A percentile compares a stretch with the other conserved stretches of the same genome.
Evolutionary conservation across 1,140 invertebrate species (phyloP).

Genomic region (Drosophila punjabiensis): DNA sequence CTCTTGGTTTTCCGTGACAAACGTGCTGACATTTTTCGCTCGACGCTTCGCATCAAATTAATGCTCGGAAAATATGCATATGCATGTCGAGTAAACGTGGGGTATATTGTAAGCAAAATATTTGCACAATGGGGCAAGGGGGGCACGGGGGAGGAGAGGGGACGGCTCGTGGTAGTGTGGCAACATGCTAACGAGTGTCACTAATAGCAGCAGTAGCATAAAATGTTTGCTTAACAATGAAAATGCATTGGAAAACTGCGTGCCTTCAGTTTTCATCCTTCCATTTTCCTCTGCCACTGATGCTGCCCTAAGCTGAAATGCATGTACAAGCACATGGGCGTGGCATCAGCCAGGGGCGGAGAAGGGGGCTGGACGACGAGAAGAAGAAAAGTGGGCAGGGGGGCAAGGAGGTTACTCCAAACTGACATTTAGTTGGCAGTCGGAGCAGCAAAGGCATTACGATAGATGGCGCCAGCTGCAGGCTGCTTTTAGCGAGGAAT

Average conservation of each 20-base stretch:
- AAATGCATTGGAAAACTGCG: constrained; percentile 68
- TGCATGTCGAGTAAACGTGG: constrained; percentile 62
- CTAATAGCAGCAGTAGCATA: constrained; percentile 66
- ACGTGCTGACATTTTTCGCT: constrained; percentile 62
- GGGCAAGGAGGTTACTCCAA: constrained; percentile 24
- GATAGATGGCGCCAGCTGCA: constrained; percentile 50
- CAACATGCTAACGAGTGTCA: constrained; percentile 65
- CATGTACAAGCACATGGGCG: constrained; percentile 50
- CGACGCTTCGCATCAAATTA: constrained; percentile 64
- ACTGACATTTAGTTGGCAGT: constrained; percentile 70
- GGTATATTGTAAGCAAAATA: constrained; percentile 65
- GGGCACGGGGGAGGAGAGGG: background rate
- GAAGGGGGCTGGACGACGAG: background rate
- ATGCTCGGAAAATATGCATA: constrained; percentile 70
- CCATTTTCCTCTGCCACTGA: background rate
- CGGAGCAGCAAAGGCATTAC: constrained; percentile 53
- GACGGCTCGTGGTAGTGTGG: constrained; percentile 16
- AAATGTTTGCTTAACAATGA: constrained; percentile 70
- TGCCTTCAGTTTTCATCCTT: constrained; percentile 40
- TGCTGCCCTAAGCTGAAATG: constrained; percentile 55
- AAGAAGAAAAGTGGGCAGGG: background rate
- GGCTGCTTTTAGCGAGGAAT: constrained; percentile 51
- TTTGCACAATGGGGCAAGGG: constrained; percentile 32
- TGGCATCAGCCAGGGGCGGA: constrained; percentile 7
- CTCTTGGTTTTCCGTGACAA: constrained; percentile 35